These are phyloP conservation scores for Spilosoma lubricipeda DNA, from an alignment of 2,888 invertebrate species.

Conservation along the genomic window DNA sequence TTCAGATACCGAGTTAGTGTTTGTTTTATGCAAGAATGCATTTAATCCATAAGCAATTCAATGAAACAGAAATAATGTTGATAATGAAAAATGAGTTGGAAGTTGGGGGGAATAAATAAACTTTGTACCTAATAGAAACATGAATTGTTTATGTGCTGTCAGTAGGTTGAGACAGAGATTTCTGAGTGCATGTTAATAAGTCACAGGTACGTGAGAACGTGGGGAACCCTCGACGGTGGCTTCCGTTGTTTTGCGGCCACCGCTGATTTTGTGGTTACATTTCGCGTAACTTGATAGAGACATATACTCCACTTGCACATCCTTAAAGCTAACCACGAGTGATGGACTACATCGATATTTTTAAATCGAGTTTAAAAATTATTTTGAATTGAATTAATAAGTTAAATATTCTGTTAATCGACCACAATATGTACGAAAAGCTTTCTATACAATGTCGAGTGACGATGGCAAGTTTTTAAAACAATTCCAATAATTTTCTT, in stretches of 20 bases:
- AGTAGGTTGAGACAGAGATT: conserved; percentile 35
- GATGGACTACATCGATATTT: conserved; percentile 54
- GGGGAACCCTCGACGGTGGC: conserved; percentile 70
- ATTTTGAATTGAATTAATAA: background rate
- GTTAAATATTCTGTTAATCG: background rate
- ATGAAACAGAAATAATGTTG: conserved; percentile 52
- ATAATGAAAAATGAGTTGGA: conserved; percentile 8
- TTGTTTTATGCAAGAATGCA: conserved; percentile 81
- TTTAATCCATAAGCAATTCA: conserved; percentile 62
- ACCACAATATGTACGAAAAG: background rate
- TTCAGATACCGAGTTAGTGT: conserved; percentile 77
- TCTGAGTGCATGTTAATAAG: conserved; percentile 63
- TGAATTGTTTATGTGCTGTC: conserved; percentile 38
- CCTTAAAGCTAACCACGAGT: conserved; percentile 67
- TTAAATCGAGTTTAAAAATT: conserved; percentile 5
- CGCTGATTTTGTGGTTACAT: conserved; percentile 85
- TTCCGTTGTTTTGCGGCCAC: conserved; percentile 83
- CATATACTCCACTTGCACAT: conserved; percentile 71
- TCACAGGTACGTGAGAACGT: conserved; percentile 74
- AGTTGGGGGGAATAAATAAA: conserved; percentile 34
- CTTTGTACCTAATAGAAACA: conserved; percentile 29
- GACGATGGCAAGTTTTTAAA: too few relatives aligned
- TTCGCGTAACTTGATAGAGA: conserved; percentile 85
- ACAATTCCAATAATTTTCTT: too few relatives aligned
- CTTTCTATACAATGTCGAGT: too few relatives aligned